Evolutionary conservation across 1,140 invertebrate species (phyloP), one percentile per base, ranked within the genome.

Genomic region (Tribolium castaneum): DNA sequence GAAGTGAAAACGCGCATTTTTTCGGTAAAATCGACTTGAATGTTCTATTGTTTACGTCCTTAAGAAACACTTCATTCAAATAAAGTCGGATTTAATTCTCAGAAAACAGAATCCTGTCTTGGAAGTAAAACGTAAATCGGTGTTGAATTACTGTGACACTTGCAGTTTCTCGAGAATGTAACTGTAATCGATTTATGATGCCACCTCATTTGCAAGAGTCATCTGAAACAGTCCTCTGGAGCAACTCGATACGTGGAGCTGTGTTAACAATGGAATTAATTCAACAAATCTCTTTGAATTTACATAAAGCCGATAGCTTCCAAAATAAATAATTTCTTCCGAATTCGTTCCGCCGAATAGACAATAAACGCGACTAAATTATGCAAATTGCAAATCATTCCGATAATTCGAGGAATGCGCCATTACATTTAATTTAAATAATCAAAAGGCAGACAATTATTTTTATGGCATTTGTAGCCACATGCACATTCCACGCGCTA

Each of bases 141-240:
- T 66, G 59, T 34, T 35, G 12, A 14, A 66, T 35, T 66, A 35
- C 25, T 35, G 59, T 35, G 59, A 66, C 59, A 66, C 59, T 66
- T 66, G 59, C 59, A 66, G 59, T 66, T 66, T 35, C 59, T 66
- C 59, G 25, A 66, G 59, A 13, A 66, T 35, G 59, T 66, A 66
- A 39, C 6, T 66, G 12, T 66, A 66, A 66, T 66, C 59, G 59
- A 66, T 66, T 66, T 66, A 66, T 66, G 59, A 35, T 13, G 25
- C 59, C 5, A 35, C 59, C 59, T 66, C 59, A 35, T 66, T 66
- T 66, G 59, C 59, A 66, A 66, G 25, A 66, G 59, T 35, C 59
- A 35, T 66, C 59, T 66, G 59, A 66, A 35, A 39, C 25, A 12
- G 25, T 14, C 30, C 59, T 14, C 25, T 66, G 59, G 59, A 66